These are phyloP conservation scores for Orthonevra nobilis DNA, from an alignment of 2,888 invertebrate species.

Conservation along the genomic window DNA sequence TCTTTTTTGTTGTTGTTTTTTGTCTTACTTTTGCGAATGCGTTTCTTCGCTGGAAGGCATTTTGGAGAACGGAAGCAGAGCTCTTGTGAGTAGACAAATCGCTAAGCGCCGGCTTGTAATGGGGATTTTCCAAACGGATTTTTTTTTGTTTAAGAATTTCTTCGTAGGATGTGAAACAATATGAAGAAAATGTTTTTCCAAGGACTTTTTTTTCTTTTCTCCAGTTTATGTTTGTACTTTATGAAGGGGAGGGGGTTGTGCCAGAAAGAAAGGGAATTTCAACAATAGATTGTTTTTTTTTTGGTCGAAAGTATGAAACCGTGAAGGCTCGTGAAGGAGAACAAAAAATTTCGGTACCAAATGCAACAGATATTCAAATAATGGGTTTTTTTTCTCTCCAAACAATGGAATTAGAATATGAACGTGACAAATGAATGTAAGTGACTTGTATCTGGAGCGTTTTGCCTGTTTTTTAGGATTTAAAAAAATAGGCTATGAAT, in stretches of 20 bases:
- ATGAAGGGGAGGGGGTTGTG: too few species aligned
- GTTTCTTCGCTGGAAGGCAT: constrained; percentile 65
- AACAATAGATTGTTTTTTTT: constrained; percentile 43
- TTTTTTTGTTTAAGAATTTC: constrained; percentile 29
- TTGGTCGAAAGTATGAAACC: constrained; percentile 7
- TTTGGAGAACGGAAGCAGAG: constrained; percentile 53
- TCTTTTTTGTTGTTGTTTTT: constrained; percentile 21
- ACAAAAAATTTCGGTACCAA: constrained; percentile 23
- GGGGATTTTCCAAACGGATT: constrained; percentile 49
- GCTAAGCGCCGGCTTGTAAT: constrained; percentile 53
- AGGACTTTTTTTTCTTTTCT: constrained; percentile 44
- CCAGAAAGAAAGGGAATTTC: constrained; percentile 19
- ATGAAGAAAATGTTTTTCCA: constrained; percentile 50
- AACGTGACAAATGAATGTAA: constrained; percentile 37
- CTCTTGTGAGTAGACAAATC: constrained; percentile 61
- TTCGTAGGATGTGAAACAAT: constrained; percentile 45
- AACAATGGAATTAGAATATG: constrained; percentile 51
- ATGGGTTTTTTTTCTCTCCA: constrained; percentile 21
- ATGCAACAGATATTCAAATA: constrained; percentile 63
- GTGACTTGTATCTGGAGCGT: constrained; percentile 32
- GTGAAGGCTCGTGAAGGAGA: not conserved
- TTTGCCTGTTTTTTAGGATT: constrained; percentile 20
- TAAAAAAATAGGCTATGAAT: constrained; percentile 12
- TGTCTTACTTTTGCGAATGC: constrained; percentile 47
- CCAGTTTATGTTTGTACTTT: not conserved